A percentile compares a stretch with the other conserved stretches of the same genome.
Conservation (phyloP, 2,888 invertebrate species). For the Monopis laevigella region DNA sequence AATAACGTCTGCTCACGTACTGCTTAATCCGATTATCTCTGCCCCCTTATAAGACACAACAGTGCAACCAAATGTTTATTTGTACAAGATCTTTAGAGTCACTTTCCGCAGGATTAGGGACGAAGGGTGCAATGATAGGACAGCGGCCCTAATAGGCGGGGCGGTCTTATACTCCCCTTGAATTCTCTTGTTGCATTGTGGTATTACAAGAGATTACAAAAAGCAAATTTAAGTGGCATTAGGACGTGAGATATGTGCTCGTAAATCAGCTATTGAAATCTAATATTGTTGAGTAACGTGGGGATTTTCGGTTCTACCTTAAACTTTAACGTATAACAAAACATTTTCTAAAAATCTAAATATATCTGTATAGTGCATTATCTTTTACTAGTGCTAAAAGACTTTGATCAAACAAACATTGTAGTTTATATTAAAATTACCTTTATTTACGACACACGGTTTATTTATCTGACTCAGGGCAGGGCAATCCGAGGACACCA, state of each 20-base stretch:
- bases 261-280: conserved; percentile 4
- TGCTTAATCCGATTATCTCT: conserved; percentile 3
- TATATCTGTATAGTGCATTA: background rate
- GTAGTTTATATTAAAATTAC: too few relatives aligned
- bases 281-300: conserved; percentile 6
- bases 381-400: too few relatives aligned
- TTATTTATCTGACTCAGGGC: too few relatives aligned
- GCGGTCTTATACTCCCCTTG: conserved; percentile 29
- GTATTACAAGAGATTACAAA: conserved; percentile 45
- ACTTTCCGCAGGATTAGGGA: conserved; percentile 60
- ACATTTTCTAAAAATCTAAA: background rate
- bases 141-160: conserved; percentile 45
- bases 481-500: too few relatives aligned
- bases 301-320: background rate
- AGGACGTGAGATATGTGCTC: background rate
- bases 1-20: too few relatives aligned
- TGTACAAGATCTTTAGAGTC: conserved; percentile 67
- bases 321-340: too few relatives aligned
- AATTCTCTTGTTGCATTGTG: conserved; percentile 20
- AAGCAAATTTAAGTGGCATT: conserved; percentile 14
- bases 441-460: too few relatives aligned
- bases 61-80: conserved; percentile 46
- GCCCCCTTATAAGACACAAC: conserved; percentile 3
- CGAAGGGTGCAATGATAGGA: conserved; percentile 1
- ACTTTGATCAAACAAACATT: too few relatives aligned